Evolutionary conservation across 2,797 vertebrate species (phyloP).

Genomic region (Ficedula albicollis): DNA sequence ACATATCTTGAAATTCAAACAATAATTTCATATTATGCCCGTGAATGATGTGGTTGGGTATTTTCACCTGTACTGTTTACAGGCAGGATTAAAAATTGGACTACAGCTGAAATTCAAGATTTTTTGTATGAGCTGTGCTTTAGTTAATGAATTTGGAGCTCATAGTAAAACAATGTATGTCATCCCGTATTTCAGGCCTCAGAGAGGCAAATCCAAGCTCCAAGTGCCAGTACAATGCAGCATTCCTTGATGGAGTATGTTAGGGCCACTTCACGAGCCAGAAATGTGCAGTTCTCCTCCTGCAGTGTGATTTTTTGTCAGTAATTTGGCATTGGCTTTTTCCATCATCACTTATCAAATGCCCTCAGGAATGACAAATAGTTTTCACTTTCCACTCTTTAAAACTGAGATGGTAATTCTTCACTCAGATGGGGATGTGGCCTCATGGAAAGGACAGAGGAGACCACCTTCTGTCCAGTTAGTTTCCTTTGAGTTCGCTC

Average conservation of each 20-base stretch:
- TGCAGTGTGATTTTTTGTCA: background rate
- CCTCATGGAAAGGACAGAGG: background rate
- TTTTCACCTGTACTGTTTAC: slow-evolving; percentile 9
- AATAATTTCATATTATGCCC: background rate
- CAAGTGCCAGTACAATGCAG: background rate
- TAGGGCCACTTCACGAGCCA: background rate
- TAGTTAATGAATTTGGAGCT: background rate
- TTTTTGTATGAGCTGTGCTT: background rate
- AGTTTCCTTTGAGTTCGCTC: background rate
- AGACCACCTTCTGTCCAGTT: background rate
- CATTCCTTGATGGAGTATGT: background rate
- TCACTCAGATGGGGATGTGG: background rate
- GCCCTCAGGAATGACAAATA: background rate
- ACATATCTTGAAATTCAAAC: background rate
- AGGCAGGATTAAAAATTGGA: background rate
- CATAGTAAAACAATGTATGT: background rate
- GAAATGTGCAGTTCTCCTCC: background rate
- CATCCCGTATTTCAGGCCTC: background rate
- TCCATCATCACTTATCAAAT: background rate
- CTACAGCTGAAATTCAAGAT: background rate
- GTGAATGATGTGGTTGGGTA: background rate
- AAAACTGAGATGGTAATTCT: background rate
- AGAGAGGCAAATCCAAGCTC: background rate
- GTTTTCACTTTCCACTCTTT: background rate
- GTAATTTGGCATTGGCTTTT: background rate